These are phyloP conservation scores for Drosophila eohydei DNA, from an alignment of 2,888 invertebrate species.

Conservation along the genomic window DNA sequence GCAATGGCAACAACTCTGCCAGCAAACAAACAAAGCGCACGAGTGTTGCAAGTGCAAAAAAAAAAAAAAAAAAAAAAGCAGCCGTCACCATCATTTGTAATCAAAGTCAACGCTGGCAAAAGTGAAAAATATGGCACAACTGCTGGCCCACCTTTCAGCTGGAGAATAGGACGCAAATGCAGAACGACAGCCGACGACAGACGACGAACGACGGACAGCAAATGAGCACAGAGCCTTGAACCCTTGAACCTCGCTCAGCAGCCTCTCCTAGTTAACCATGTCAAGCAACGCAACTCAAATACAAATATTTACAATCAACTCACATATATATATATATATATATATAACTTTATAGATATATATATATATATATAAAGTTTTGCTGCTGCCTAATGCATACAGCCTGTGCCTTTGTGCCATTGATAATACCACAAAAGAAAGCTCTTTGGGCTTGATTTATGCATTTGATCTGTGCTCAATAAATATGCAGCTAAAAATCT, in stretches of 20 bases:
- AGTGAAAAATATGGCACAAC: slow-evolving; percentile 50
- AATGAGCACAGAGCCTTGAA: slow-evolving; percentile 64
- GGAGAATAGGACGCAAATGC: slow-evolving; percentile 24
- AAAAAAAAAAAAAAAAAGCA: background rate
- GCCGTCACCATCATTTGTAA: slow-evolving; percentile 68
- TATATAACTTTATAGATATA: slow-evolving; percentile 4
- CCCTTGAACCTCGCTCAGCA: slow-evolving; percentile 52
- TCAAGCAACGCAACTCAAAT: slow-evolving; percentile 52
- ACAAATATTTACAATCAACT: slow-evolving; percentile 36
- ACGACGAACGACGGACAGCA: slow-evolving; percentile 22
- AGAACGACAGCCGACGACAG: slow-evolving; percentile 22
- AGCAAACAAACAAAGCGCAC: slow-evolving; percentile 32
- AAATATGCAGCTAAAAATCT: background rate
- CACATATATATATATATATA: slow-evolving; percentile 11
- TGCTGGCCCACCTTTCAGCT: slow-evolving; percentile 49
- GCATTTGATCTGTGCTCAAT: background rate
- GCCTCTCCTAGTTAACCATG: slow-evolving; percentile 49
- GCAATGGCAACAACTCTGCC: slow-evolving; percentile 51
- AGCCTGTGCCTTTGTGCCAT: background rate
- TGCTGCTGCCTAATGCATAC: slow-evolving; percentile 38
- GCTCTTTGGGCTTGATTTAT: background rate
- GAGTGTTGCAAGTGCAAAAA: slow-evolving; percentile 28
- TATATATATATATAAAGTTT: slow-evolving; percentile 6
- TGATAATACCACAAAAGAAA: background rate
- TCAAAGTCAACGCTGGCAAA: slow-evolving; percentile 66